phyloP scores from a whole-genome alignment of 2,113 vertebrate species.

The Eonycteris spelaea region DNA sequence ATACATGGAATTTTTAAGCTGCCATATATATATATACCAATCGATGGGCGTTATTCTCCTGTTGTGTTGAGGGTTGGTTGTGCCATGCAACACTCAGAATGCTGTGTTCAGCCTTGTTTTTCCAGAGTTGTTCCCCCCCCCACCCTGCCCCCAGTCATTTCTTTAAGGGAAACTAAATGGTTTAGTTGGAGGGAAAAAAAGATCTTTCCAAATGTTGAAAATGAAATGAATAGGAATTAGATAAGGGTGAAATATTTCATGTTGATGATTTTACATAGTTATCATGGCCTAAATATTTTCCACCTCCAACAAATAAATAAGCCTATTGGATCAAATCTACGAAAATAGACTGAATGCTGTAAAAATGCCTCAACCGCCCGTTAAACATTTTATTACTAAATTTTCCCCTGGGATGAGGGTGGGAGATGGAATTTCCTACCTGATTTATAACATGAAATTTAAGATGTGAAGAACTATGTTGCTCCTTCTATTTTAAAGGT shows the following conservation, averaged over 20 bases:
- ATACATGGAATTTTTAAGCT: conserved; percentile 91
- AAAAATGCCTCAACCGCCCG: conserved; percentile 7
- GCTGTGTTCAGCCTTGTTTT: conserved; percentile 83
- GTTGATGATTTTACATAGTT: conserved; percentile 40
- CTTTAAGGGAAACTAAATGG: conserved; percentile 82
- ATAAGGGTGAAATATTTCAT: conserved; percentile 8
- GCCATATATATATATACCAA: conserved; percentile 87
- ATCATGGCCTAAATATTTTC: conserved; percentile 5
- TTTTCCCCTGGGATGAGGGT: not conserved
- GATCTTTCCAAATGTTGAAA: conserved; percentile 51
- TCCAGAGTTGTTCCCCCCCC: conserved; percentile 73
- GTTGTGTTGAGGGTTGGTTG: conserved; percentile 85
- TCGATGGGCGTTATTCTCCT: conserved; percentile 95
- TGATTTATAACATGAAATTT: conserved; percentile 40
- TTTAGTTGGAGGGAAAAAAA: conserved; percentile 47
- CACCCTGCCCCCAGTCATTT: conserved; percentile 38
- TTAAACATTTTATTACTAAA: conserved; percentile 39
- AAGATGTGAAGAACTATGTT: not conserved
- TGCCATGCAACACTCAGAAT: conserved; percentile 88
- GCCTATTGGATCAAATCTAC: not conserved
- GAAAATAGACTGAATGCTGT: conserved; percentile 33
- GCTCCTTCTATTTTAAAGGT: not conserved
- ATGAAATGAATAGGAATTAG: not conserved
- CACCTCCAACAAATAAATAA: not conserved
- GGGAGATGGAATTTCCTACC: conserved; percentile 33